Percentiles rank a stretch among this genome's conserved stretches.
phyloP scores from a whole-genome alignment of 2,797 vertebrate species.

The Neosilurus mollespiculum region DNA sequence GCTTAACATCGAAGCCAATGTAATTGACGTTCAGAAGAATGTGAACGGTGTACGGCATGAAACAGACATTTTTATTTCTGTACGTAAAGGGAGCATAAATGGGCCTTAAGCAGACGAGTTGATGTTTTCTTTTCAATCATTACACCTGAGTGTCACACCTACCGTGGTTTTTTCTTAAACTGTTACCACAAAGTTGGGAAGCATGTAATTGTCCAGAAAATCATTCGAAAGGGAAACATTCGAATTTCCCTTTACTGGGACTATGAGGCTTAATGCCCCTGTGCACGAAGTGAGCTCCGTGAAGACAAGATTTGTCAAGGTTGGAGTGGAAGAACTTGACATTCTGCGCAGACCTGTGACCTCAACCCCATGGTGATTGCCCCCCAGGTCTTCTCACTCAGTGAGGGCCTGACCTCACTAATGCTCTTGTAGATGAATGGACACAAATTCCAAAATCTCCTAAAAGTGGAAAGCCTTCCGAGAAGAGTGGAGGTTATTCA shows the following conservation, averaged over 20 bases:
- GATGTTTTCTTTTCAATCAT: not conserved
- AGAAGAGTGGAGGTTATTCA: not conserved
- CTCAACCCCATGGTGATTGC: not conserved
- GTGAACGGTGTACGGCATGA: no score
- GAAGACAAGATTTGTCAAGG: not conserved
- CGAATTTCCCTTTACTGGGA: not conserved
- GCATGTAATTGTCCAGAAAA: no score
- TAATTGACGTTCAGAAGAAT: no score
- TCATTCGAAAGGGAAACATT: no score
- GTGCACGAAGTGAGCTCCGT: not conserved
- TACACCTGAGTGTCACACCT: not conserved
- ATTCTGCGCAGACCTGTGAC: not conserved
- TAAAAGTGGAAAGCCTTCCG: not conserved
- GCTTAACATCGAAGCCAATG: no score
- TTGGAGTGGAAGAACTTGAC: not conserved
- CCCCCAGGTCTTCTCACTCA: not conserved
- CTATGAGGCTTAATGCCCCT: not conserved
- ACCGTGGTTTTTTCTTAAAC: not conserved
- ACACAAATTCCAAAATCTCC: not conserved
- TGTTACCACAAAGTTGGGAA: not conserved
- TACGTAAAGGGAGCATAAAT: no score
- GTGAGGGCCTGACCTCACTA: no score
- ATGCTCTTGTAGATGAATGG: not conserved
- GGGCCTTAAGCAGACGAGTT: not conserved
- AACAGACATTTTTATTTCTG: no score